Evolutionary conservation across 2,113 vertebrate genomes (phyloP), one percentile per base, ranked within the genome.

Genomic region (Aplodontia rufa): DNA sequence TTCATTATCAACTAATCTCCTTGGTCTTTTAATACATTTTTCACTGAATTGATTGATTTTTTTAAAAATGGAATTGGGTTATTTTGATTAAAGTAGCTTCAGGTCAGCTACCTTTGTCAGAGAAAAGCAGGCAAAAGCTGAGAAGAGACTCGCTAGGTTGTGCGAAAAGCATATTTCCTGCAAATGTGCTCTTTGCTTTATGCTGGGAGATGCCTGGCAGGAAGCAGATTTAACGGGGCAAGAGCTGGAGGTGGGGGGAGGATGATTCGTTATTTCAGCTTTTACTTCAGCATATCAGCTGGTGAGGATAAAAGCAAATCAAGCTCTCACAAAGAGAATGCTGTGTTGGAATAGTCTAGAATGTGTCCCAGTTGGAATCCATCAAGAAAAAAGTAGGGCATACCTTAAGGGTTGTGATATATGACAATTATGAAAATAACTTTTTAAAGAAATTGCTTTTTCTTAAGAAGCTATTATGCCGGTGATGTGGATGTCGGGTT

Each of bases 231-330:
- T 74, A 51, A 51, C 37, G 22, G 26, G 74, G 64, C n/a, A 90
- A 94, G 40, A 32, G 22, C 20, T 66, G 1, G 35, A 17, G n/a
- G 16, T 69, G 11, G 28, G 28, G 49, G 11, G 12, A 80, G 51
- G 19, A 82, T 74, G 16, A 82, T 9, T 66, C 28, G 5, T 42
- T 72, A 76, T 92, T 95, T 87, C 51, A 68, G 35, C 5, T 93
- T 95, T 90, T 92, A 58, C 72, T 40, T 55, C 28, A 88, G 49
- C 19, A 32, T 16, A 68, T 64, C 42, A 85, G 22, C 75, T 62
- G 47, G 9, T 78, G 60, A 84, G 51, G 58, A 58, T 66, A 62
- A 87, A 95, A 95, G 81, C 24, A 93, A 91, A 91, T 85, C 55
- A 89, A 64, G 8, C 58, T 91, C 35, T 91, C 53, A 24, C 51